Evolutionary conservation across 2,888 invertebrate species (phyloP).

Genomic region (Acrocera orbiculus): DNA sequence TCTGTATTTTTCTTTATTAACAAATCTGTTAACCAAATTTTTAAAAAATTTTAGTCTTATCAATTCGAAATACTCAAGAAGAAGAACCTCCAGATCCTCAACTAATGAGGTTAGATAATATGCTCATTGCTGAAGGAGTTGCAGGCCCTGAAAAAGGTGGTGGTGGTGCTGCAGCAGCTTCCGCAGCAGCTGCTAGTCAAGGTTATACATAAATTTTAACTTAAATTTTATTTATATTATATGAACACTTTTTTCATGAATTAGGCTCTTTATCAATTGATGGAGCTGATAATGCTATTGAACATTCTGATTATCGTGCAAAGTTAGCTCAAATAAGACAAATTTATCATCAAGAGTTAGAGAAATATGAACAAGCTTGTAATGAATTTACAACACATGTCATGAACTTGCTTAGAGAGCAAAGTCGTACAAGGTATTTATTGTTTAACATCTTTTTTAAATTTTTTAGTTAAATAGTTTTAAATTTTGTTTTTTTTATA

Average conservation of each 20-base stretch:
- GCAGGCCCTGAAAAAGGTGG: slow-evolving; percentile 91
- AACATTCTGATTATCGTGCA: slow-evolving; percentile 98
- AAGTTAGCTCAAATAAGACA: slow-evolving; percentile 96
- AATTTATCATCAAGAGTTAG: slow-evolving; percentile 97
- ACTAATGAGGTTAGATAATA: slow-evolving; percentile 96
- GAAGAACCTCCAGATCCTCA: slow-evolving; percentile 97
- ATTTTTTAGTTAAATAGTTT: background rate
- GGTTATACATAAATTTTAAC: slow-evolving; percentile 28
- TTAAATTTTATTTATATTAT: slow-evolving; percentile 2
- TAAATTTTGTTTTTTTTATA: slow-evolving; percentile 3
- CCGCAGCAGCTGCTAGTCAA: slow-evolving; percentile 71
- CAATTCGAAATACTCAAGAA: slow-evolving; percentile 90
- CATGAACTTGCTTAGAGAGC: slow-evolving; percentile 90
- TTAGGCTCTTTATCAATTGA: slow-evolving; percentile 27
- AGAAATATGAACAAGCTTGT: slow-evolving; percentile 99
- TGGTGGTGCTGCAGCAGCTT: slow-evolving; percentile 71
- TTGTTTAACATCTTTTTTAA: too few relatives aligned
- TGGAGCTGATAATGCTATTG: slow-evolving; percentile 81
- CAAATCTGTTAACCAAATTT: too few relatives aligned
- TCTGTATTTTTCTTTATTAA: too few relatives aligned
- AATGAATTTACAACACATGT: slow-evolving; percentile 99
- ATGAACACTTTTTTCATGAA: background rate
- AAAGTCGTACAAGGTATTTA: slow-evolving; percentile 62
- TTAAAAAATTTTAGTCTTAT: slow-evolving; percentile 73
- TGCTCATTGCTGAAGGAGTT: slow-evolving; percentile 96